A percentile compares a stretch with the other conserved stretches of the same genome.
These are phyloP conservation scores for Chelmon rostratus DNA, from an alignment of 2,797 vertebrate species.

Conservation along the genomic window DNA sequence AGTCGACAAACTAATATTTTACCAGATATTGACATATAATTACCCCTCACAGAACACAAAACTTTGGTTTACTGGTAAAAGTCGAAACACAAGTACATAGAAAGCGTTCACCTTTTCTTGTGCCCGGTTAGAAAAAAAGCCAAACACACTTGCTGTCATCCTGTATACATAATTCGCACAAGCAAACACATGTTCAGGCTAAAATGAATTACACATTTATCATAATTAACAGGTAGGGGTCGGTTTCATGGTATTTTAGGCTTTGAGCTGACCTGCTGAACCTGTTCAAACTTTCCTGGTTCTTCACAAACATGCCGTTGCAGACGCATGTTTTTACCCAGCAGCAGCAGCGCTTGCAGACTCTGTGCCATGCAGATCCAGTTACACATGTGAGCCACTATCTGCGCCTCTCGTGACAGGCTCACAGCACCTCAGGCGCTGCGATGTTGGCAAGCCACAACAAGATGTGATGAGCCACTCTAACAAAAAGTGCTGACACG, in stretches of 20 bases:
- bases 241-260: background rate
- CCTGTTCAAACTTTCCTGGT: constrained; percentile 7
- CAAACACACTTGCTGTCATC: background rate
- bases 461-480: constrained; percentile 77
- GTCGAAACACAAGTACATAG: background rate
- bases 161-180: background rate
- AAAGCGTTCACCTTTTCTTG: background rate
- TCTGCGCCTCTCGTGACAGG: constrained; percentile 70
- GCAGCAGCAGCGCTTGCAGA: constrained; percentile 32
- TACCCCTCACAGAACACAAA: background rate
- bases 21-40: constrained; percentile 32
- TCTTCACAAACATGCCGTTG: constrained; percentile 17
- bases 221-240: background rate
- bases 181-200: constrained; percentile 24
- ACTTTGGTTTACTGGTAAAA: background rate
- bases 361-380: constrained; percentile 55
- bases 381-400: constrained; percentile 49
- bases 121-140: background rate
- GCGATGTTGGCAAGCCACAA: constrained; percentile 71
- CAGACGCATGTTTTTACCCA: constrained; percentile 38
- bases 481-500: constrained; percentile 79
- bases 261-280: constrained; percentile 14
- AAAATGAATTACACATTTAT: background rate
- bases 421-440: constrained; percentile 65
- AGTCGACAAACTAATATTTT: constrained; percentile 43